Base-by-base conservation (phyloP, 2,113 vertebrate genomes). In the Lophura nycthemera region DNA sequence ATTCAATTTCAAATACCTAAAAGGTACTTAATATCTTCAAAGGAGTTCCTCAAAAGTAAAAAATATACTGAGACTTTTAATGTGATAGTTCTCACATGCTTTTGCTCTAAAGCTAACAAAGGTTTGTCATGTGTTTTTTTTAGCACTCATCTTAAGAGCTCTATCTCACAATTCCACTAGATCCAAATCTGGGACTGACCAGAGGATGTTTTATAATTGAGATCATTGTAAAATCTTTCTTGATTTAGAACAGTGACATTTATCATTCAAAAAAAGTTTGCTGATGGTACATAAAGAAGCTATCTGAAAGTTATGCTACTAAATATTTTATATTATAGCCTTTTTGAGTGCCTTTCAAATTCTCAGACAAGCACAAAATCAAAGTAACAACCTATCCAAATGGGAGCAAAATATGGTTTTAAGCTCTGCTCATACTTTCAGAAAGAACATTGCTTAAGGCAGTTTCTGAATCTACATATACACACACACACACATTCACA, bases 331-430 rank as follows among this genome's bases (percentile, higher is more conserved):
- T 85, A 22, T 17, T 42, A 5, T 73, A 85, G 16, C 71, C 20
- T 94, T n/a, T 88, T 90, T 61, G 30, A 93, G 63, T 85, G 71
- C 61, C 45, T 94, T 96, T 95, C 75, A 91, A 74, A 89, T 80
- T 83, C 85, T 93, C 79, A 88, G 78, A 95, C 78, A 88, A 88
- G 85, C 57, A 89, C 79, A 95, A 86, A 83, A 95, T 95, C 93
- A 93, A 95, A 95, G 82, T 83, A 92, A 85, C 79, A 91, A 61
- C 72, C 52, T 88, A 95, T 34, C 79, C 91, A 95, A 88, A 93
- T 74, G 79, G 93, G 86, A 96, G 57, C 14, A 96, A 94, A 93
- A 81, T 81, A 77, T 57, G 57, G 88, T 96, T 95, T 93, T 83
- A 91, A 95, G 24, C 32, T 64, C 36, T 80, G 57, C 75, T 95